Percentiles rank a stretch among this genome's conserved stretches.
phyloP scores from a whole-genome alignment of 2,888 invertebrate genomes.

The Spialia ferax region DNA sequence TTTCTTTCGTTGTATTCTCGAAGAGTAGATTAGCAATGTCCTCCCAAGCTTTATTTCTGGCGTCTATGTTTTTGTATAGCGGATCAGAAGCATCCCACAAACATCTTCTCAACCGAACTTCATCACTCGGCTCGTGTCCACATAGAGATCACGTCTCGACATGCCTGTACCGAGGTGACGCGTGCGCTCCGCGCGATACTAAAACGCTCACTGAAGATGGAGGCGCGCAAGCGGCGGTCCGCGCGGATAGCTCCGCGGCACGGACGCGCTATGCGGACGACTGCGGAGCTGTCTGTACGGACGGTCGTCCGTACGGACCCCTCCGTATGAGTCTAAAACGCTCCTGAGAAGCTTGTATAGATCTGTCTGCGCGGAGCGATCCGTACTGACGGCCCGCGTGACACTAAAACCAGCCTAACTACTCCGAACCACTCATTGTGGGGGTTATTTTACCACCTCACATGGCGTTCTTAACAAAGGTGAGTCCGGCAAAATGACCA shows the following conservation, averaged over 20 bases:
- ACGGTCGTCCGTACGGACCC: slow-evolving; percentile 40
- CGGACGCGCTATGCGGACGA: slow-evolving; percentile 45
- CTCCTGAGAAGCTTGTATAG: slow-evolving; percentile 24
- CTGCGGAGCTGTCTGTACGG: slow-evolving; percentile 39
- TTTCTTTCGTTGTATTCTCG: slow-evolving; percentile 20
- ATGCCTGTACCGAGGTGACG: slow-evolving; percentile 45
- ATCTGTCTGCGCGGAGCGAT: slow-evolving; percentile 6
- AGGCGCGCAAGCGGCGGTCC: slow-evolving; percentile 44
- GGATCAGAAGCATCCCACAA: slow-evolving; percentile 29
- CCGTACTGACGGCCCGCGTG: too few relatives aligned
- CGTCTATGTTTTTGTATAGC: slow-evolving; percentile 29
- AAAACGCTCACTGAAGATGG: slow-evolving; percentile 47
- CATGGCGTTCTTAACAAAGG: too few relatives aligned
- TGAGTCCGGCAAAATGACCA: too few relatives aligned
- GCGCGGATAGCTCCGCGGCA: slow-evolving; percentile 44
- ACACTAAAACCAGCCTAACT: too few relatives aligned
- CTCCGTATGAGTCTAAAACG: slow-evolving; percentile 41
- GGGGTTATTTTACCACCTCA: too few relatives aligned
- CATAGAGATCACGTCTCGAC: slow-evolving; percentile 38
- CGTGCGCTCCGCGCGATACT: slow-evolving; percentile 46
- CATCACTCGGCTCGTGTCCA: slow-evolving; percentile 27
- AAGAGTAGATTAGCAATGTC: slow-evolving; percentile 15
- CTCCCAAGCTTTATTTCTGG: slow-evolving; percentile 27
- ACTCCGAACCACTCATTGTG: too few relatives aligned
- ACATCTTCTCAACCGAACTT: slow-evolving; percentile 35